Conservation (phyloP, 2,797 vertebrate genomes). For the Lacerta bilineata region DNA sequence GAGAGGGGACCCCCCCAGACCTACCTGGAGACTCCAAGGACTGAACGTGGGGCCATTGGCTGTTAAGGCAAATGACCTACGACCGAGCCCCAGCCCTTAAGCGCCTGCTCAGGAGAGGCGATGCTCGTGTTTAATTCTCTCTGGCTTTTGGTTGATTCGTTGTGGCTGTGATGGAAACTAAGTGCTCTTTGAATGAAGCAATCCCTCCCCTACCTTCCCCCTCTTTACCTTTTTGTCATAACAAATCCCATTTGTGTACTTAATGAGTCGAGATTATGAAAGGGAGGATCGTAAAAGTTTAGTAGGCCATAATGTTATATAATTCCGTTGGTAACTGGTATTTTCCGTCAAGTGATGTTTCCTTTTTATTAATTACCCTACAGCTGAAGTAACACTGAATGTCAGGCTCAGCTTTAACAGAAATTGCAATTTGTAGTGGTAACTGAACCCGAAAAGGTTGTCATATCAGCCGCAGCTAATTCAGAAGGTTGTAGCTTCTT, state of each 20-base stretch:
- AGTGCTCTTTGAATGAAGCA: conserved; percentile 23
- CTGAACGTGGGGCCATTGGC: too few relatives aligned
- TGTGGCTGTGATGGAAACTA: conserved; percentile 29
- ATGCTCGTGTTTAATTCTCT: conserved; percentile 53
- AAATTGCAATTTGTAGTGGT: conserved; percentile 15
- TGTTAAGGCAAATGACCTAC: background rate
- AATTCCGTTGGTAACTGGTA: background rate
- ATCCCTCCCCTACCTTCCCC: background rate
- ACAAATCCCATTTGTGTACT: conserved; percentile 47
- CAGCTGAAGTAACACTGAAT: conserved; percentile 13
- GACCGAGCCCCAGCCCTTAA: background rate
- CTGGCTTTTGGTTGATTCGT: conserved; percentile 15
- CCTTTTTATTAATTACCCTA: background rate
- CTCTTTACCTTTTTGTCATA: conserved; percentile 6
- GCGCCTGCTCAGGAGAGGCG: background rate
- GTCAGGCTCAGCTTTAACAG: background rate
- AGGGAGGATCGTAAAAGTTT: conserved; percentile 27
- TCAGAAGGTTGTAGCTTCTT: background rate
- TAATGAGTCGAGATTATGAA: conserved; percentile 38
- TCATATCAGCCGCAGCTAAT: background rate
- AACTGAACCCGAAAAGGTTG: background rate
- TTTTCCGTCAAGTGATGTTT: background rate
- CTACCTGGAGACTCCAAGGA: too few relatives aligned
- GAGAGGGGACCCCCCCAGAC: too few relatives aligned
- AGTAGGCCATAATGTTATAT: conserved; percentile 7